phyloP scores from a whole-genome alignment of 2,113 vertebrate genomes.

The Cynoglossus semilaevis region DNA sequence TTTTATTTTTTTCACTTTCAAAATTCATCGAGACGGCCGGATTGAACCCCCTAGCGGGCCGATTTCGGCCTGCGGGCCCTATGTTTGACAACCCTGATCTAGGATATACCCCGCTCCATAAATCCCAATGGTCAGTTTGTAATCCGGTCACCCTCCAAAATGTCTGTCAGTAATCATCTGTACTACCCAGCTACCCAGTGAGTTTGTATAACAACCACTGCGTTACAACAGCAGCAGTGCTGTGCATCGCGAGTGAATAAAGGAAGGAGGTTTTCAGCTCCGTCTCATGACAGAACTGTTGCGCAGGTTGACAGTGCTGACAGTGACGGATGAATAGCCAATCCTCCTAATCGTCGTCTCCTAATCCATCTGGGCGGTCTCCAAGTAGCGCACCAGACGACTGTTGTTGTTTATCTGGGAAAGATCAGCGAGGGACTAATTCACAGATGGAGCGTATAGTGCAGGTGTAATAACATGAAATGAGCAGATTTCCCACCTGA shows the following conservation, averaged over 20 bases:
- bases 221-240: not conserved
- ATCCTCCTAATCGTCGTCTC: conserved; percentile 61
- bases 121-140: conserved; percentile 20
- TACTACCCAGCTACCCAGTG: not conserved
- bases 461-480: conserved; percentile 29
- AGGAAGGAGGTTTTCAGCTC: conserved; percentile 5
- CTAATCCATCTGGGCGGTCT: conserved; percentile 59
- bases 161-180: conserved; percentile 25
- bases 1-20: too few species aligned
- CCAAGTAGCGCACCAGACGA: conserved; percentile 32
- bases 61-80: too few species aligned
- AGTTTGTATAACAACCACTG: conserved; percentile 11
- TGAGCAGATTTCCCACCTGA: conserved; percentile 25
- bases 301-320: conserved; percentile 47
- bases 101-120: conserved; percentile 5
- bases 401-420: conserved; percentile 52
- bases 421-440: conserved; percentile 39
- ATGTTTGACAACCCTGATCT: conserved; percentile 5
- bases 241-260: conserved; percentile 6
- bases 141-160: conserved; percentile 7
- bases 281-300: conserved; percentile 10
- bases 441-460: not conserved
- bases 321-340: conserved; percentile 54
- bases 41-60: too few species aligned
- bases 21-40: too few species aligned